Conservation (phyloP, 2,113 vertebrate genomes). For the Meleagris gallopavo region DNA sequence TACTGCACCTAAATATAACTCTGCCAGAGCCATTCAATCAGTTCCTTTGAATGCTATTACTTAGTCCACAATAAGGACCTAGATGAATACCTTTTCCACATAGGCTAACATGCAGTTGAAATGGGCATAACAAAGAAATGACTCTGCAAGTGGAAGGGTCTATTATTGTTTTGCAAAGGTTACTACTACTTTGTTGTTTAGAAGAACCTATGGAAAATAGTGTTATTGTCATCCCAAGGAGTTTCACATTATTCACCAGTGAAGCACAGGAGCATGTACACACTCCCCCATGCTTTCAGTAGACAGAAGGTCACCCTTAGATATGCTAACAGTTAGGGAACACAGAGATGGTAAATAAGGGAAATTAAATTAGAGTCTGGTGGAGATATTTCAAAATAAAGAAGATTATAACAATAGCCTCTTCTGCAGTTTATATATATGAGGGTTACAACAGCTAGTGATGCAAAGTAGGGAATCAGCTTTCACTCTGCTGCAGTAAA, state of each 20-base stretch:
- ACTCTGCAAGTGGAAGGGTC: background rate
- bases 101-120: background rate
- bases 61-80: background rate
- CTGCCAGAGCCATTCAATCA: background rate
- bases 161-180: background rate
- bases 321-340: background rate
- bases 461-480: slow-evolving; percentile 15
- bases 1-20: background rate
- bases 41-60: background rate
- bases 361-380: background rate
- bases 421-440: background rate
- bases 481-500: background rate
- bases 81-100: background rate
- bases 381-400: slow-evolving; percentile 7
- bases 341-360: background rate
- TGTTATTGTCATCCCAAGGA: background rate
- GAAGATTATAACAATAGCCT: background rate
- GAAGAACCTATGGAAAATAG: background rate
- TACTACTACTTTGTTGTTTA: background rate
- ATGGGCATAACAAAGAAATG: background rate
- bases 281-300: background rate
- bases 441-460: slow-evolving; percentile 6
- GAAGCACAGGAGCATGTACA: background rate
- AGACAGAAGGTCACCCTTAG: background rate
- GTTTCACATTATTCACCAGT: background rate